These are phyloP conservation scores for Plutella xylostella DNA, from an alignment of 2,888 invertebrate species.

Conservation along the genomic window DNA sequence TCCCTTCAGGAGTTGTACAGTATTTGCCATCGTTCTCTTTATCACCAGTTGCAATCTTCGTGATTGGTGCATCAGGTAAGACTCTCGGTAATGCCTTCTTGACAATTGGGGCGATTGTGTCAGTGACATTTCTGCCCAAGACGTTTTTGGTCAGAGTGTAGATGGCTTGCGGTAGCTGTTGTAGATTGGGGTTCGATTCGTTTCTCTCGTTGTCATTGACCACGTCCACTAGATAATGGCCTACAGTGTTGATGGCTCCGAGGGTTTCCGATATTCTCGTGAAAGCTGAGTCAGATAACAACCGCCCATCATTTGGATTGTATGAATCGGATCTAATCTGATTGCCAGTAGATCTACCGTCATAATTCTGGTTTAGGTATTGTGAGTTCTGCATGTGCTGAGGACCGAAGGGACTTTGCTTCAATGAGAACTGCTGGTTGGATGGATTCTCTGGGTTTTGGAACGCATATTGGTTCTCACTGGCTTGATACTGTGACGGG, in stretches of 20 bases:
- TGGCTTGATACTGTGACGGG: too few relatives aligned
- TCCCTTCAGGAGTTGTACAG: constrained; percentile 86
- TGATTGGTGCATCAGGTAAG: constrained; percentile 52
- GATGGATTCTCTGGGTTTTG: too few relatives aligned
- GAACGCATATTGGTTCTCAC: too few relatives aligned
- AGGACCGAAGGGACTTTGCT: constrained; percentile 25
- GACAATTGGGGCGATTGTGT: constrained; percentile 81
- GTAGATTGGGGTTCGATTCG: constrained; percentile 48
- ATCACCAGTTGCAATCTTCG: constrained; percentile 53
- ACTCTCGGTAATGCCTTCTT: constrained; percentile 55
- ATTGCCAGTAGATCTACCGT: constrained; percentile 34
- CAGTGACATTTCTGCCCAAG: constrained; percentile 79
- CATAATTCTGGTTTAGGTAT: constrained; percentile 22
- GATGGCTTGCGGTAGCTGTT: constrained; percentile 75
- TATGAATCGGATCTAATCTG: constrained; percentile 32
- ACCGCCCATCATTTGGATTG: constrained; percentile 50
- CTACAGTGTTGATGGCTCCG: constrained; percentile 88
- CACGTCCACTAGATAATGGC: constrained; percentile 87
- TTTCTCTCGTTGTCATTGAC: constrained; percentile 65
- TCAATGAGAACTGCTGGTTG: constrained; percentile 21
- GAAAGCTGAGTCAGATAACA: constrained; percentile 72
- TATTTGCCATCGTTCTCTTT: constrained; percentile 68
- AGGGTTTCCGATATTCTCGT: constrained; percentile 73
- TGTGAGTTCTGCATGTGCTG: constrained; percentile 14
- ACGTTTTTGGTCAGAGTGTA: constrained; percentile 86